Base-by-base conservation (phyloP, 2,888 invertebrate genomes). In the Pantelozetes paolii region DNA sequence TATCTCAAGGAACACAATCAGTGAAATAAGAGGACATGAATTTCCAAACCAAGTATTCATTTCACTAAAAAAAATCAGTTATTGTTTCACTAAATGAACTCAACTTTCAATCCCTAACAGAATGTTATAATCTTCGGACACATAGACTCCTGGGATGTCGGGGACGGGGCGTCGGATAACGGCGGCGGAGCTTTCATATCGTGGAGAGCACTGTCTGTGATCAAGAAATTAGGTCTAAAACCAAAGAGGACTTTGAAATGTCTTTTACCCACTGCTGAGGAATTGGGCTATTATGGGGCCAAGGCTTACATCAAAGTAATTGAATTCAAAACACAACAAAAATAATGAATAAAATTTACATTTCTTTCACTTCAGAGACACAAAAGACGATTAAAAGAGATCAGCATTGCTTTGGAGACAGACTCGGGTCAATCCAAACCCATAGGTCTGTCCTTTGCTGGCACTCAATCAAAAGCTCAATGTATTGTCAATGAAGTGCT, bases 101-200 rank as follows among this genome's bases (percentile, higher is more conserved):
- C n/a, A n/a, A n/a, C n/a, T n/a, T 36, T 20, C 57, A 8, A 57
- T n/a, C 5, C 6, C 6, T n/a, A 6, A 48, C 18, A 81, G 80
- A 83, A 89, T 0, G 91, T 92, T 0, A 84, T 92, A 28, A 86
- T 92, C 26, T 90, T 91, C 2, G 92, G 92, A 18, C 92, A 92
- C 81, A 84, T 92, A 30, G 92, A 92, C 80, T 90, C 90, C 80
- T 92, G 92, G 92, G 91, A 92, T 82, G 90, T 92, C 13, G 92
- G 92, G 0, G 87, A 89, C 79, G 92, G 92, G 20, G 91, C 91
- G 6, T 90, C 92, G 91, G 92, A 92, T 81, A 91, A 92, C 79
- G 84, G 82, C 2, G 91, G 89, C 74, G 92, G 92, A 70, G 86
- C 89, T 28, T 89, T 91, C 78, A 87, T 91, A 45, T 89, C 91